Base-by-base conservation (phyloP, 2,888 invertebrate species). In the Brachypalpus laphriformis region DNA sequence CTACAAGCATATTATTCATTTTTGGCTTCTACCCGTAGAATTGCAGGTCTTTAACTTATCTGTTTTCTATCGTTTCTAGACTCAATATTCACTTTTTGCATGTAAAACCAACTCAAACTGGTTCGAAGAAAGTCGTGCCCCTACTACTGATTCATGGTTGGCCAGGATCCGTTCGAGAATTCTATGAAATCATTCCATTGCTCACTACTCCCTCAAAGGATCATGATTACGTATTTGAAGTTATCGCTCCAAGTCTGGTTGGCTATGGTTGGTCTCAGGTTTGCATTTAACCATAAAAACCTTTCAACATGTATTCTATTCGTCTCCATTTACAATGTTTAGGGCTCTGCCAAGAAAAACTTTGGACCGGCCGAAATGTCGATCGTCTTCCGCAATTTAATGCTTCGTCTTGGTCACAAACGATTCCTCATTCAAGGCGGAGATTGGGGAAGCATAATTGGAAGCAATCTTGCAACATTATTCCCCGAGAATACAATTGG, bases 81-180 rank as follows among this genome's bases (percentile, higher is more conserved):
- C 88, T 91, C 3, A 89, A 94, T 94, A 93, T 98, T 71, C 97
- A 97, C 91, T 98, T 94, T 90, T 93, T 97, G 63, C 96, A 95
- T 89, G 89, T 89, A 0, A 91, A 91, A 25, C 91, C 91, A 11
- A 94, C 94, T 0, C 94, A 94, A 77, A 89, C 70, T 51, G 91
- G 82, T 81, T 90, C 92, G 82, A 89, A 92, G 37, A 92, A 92
- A 87, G 93, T 94, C 1, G 87, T 95, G 0, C 96, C 97, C 0
- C 87, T 98, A 8, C 90, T 97, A 3, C 74, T 98, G 54, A 90
- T 96, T 14, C 97, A 97, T 87, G 97, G 97, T 18, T 97, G 97
- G 97, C 98, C 97, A 0, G 96, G 97, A 1, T 96, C 96, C 0
- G 91, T 97, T 1, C 93, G 95, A 3, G 97, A 97, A 91, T 97